A percentile compares a stretch with the other conserved stretches of the same genome.
Conservation (phyloP, 1,140 invertebrate species). For the Mactra quadrangularis region DNA sequence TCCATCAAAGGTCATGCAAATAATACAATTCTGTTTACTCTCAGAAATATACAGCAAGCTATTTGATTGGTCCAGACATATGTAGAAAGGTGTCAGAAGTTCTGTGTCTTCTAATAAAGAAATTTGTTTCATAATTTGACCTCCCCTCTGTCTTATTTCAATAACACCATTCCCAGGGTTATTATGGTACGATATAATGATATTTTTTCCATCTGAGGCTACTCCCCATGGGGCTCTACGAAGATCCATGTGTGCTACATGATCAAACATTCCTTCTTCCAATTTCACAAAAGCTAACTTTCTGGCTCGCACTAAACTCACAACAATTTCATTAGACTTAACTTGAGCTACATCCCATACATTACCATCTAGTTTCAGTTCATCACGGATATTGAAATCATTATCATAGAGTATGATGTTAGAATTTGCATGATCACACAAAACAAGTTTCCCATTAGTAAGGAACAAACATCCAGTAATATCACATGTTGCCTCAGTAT, state of each 20-base stretch:
- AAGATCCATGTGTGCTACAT: not conserved
- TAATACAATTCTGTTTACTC: not conserved
- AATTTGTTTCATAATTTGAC: not conserved
- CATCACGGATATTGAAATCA: not conserved
- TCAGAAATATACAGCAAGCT: constrained; percentile 1
- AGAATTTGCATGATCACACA: constrained; percentile 13
- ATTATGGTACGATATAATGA: not conserved
- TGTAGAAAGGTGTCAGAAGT: not conserved
- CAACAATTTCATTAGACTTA: not conserved
- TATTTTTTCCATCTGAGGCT: not conserved
- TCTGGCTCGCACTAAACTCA: not conserved
- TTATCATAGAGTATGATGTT: not conserved
- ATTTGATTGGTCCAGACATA: not conserved
- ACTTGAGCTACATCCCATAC: constrained; percentile 1
- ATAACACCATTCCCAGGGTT: not conserved
- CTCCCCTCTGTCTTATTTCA: not conserved
- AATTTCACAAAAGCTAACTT: not conserved
- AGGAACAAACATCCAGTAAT: constrained; percentile 19
- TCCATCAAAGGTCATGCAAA: not conserved
- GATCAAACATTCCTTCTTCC: not conserved
- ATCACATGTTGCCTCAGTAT: not conserved
- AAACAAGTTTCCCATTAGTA: not conserved
- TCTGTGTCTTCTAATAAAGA: not conserved
- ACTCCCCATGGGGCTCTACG: not conserved
- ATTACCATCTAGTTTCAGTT: not conserved